Percentiles rank a stretch among this genome's conserved stretches.
These are phyloP conservation scores for Pterocles gutturalis DNA, from an alignment of 2,113 vertebrate genomes.

Conservation along the genomic window DNA sequence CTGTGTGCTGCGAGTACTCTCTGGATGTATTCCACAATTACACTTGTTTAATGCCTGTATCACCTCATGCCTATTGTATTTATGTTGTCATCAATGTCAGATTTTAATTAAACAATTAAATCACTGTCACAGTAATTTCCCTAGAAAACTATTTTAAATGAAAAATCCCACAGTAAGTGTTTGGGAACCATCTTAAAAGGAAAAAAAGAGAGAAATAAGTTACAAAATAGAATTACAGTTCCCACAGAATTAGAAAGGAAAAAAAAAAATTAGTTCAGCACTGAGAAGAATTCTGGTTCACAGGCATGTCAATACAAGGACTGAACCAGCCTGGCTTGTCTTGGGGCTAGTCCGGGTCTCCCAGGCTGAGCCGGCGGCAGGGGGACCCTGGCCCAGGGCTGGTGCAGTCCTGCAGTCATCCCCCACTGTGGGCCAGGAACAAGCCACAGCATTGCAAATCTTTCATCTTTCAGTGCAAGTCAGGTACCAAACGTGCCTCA, in stretches of 20 bases:
- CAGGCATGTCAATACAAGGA: neutral
- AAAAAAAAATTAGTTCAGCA: neutral
- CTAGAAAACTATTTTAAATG: conserved; percentile 61
- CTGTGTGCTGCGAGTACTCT: neutral
- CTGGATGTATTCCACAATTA: conserved; percentile 27
- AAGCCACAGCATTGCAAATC: neutral
- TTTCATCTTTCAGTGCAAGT: neutral
- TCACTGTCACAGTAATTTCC: conserved; percentile 67
- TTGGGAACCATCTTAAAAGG: conserved; percentile 35
- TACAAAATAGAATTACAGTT: conserved; percentile 33
- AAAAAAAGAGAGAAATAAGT: conserved; percentile 16
- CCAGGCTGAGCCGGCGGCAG: fast-evolving
- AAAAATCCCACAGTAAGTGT: conserved; percentile 66
- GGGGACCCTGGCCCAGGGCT: neutral
- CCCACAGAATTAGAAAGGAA: neutral
- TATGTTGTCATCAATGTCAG: conserved; percentile 63
- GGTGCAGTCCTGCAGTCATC: neutral
- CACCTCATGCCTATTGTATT: conserved; percentile 53
- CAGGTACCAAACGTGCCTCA: neutral
- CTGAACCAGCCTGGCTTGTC: neutral
- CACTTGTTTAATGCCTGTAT: conserved; percentile 34
- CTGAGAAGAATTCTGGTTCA: neutral
- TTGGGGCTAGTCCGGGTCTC: neutral
- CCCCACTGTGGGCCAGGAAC: neutral
- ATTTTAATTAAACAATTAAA: conserved; percentile 72